Evolutionary conservation across 2,113 vertebrate genomes (phyloP), one percentile per base, ranked within the genome.

Genomic region (Cyphomyrus discorhynchus): DNA sequence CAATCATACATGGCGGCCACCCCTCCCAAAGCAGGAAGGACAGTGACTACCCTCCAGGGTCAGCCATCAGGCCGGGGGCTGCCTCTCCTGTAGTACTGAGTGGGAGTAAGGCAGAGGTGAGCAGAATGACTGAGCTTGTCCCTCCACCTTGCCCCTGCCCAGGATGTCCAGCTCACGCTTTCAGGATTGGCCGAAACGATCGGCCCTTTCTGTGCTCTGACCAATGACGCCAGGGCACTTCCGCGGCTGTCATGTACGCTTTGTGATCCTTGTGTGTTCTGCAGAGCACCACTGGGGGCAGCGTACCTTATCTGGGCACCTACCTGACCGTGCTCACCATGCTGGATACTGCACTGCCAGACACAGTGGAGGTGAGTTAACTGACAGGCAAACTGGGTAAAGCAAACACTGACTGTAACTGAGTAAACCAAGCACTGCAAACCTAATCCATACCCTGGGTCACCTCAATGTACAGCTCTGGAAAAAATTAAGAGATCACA

Each of bases 291-390:
- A 89, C 92, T 80, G 93, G 93, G 1, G 97, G 96, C 0, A 95
- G 96, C 0, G 93, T 98, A 11, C 97, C 97, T 0, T 98, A 98
- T 92, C 95, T 98, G 35, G 97, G 97, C 82, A 98, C 97, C 3
- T 98, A 97, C 90, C 95, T 98, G 93, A 98, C 97, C 0, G 96
- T 96, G 83, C 96, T 98, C 91, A 96, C 97, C 84, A 98, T 98
- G 97, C 90, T 98, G 95, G 97, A 98, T 90, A 97, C 97, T 0
- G 97, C 97, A 0, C 93, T 98, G 85, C 93, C 95, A 0, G 97
- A 98, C 92, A 94, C 90, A 2, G 88, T 97, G 88, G 95, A 97
- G 93, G 97, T 97, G 86, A 95, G 95, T 0, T 5, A 17, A 19
- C 89, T 80, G n/a, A 13, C n/a, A 11, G 35, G n/a, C 31, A n/a